Conservation (phyloP, 2,888 invertebrate species). For the Strigamia crassipes region DNA sequence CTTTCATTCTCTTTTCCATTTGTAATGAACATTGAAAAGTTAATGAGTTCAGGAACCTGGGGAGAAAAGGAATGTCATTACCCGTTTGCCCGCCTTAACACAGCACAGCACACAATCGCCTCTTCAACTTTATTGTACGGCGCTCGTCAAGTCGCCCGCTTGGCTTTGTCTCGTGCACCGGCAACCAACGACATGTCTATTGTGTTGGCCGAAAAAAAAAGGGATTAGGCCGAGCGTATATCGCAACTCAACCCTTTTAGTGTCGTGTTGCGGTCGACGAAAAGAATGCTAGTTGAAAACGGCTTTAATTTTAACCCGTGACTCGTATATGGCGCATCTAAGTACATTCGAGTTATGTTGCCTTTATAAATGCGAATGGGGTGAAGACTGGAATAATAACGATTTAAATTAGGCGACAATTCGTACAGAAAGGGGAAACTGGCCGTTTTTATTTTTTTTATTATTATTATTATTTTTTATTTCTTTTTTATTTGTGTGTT, state of each 20-base stretch:
- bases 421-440: not conserved
- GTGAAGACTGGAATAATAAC: not conserved
- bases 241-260: slow-evolving; percentile 37
- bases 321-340: slow-evolving; percentile 24
- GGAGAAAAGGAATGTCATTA: slow-evolving; percentile 42
- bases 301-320: slow-evolving; percentile 32
- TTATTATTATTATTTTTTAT: not conserved
- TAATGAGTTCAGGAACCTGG: slow-evolving; percentile 38
- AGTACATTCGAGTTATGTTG: slow-evolving; percentile 31
- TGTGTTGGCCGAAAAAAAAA: slow-evolving; percentile 35
- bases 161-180: slow-evolving; percentile 35
- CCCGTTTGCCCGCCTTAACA: slow-evolving; percentile 42
- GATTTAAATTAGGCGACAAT: not conserved
- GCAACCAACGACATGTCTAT: slow-evolving; percentile 42
- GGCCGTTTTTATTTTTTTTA: not conserved
- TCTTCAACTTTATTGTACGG: slow-evolving; percentile 40
- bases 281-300: slow-evolving; percentile 12
- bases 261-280: slow-evolving; percentile 34
- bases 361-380: not conserved
- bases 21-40: slow-evolving; percentile 41
- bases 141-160: slow-evolving; percentile 40
- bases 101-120: slow-evolving; percentile 38
- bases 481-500: not conserved
- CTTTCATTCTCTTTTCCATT: slow-evolving; percentile 36
- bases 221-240: slow-evolving; percentile 32